These are phyloP conservation scores for Ceratosolen fusciceps DNA, from an alignment of 1,140 invertebrate genomes.

Conservation along the genomic window DNA sequence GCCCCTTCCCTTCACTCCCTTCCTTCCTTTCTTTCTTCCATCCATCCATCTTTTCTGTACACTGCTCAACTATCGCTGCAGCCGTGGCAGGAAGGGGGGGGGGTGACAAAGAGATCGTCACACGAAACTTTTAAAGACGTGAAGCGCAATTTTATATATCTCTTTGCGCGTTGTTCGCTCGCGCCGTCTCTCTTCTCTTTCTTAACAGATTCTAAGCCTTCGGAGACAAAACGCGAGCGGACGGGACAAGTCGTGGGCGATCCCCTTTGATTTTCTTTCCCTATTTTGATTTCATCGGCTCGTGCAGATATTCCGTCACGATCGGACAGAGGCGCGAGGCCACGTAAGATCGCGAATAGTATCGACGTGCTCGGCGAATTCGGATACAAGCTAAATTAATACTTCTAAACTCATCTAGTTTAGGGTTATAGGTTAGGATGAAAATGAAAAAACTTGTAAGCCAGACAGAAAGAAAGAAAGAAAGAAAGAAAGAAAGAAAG, in stretches of 20 bases:
- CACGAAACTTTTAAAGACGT: slow-evolving; percentile 19
- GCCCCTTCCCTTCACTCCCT: background rate
- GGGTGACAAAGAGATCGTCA: background rate
- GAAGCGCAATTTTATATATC: background rate
- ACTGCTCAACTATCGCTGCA: background rate
- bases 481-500: too few species aligned
- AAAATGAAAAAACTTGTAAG: background rate
- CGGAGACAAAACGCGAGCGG: slow-evolving; percentile 3
- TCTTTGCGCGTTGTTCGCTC: background rate
- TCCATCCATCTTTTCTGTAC: background rate
- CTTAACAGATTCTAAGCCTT: too few species aligned
- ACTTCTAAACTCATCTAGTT: background rate
- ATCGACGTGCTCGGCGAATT: background rate
- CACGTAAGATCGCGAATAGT: background rate
- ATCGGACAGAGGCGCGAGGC: background rate
- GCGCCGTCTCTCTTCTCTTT: background rate
- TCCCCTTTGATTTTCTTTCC: background rate
- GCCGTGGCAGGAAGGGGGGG: too few species aligned
- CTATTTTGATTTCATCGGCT: background rate
- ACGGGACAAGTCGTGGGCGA: slow-evolving; percentile 12
- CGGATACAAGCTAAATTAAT: background rate
- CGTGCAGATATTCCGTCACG: background rate
- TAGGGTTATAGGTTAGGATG: background rate
- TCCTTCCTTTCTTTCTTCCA: background rate
- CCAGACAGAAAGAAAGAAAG: too few species aligned